phyloP scores from a whole-genome alignment of 1,140 invertebrate genomes.

The Tachypleus tridentatus region DNA sequence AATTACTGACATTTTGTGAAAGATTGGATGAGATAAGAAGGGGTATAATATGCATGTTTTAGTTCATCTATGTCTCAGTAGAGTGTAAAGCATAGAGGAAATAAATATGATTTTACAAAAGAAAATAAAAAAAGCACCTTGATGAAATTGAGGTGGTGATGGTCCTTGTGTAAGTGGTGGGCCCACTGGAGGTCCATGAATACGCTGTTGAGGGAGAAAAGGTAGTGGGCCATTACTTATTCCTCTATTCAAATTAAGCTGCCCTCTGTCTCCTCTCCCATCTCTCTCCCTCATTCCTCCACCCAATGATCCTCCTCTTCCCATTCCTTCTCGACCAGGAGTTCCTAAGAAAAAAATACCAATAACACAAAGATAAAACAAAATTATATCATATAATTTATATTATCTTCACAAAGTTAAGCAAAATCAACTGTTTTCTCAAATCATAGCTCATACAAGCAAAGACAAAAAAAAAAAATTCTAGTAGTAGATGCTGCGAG shows the following conservation, averaged over 20 bases:
- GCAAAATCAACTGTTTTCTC: too few relatives aligned
- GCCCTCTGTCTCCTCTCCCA: background rate
- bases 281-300: constrained; percentile 10
- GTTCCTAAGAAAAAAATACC: too few relatives aligned
- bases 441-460: too few relatives aligned
- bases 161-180: constrained; percentile 6
- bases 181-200: constrained; percentile 9
- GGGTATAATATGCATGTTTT: too few relatives aligned
- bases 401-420: too few relatives aligned
- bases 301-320: background rate
- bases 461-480: too few relatives aligned
- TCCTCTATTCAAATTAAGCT: background rate
- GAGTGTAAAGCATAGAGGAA: background rate
- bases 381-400: too few relatives aligned
- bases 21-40: too few relatives aligned
- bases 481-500: too few relatives aligned
- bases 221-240: constrained; percentile 2
- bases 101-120: constrained; percentile 6
- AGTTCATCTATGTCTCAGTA: too few relatives aligned
- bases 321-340: background rate
- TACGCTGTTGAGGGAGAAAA: constrained; percentile 3
- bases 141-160: constrained; percentile 1
- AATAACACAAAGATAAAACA: too few relatives aligned
- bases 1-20: too few relatives aligned
- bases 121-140: constrained; percentile 8